phyloP scores from a whole-genome alignment of 2,113 vertebrate genomes.

The Eptesicus fuscus region DNA sequence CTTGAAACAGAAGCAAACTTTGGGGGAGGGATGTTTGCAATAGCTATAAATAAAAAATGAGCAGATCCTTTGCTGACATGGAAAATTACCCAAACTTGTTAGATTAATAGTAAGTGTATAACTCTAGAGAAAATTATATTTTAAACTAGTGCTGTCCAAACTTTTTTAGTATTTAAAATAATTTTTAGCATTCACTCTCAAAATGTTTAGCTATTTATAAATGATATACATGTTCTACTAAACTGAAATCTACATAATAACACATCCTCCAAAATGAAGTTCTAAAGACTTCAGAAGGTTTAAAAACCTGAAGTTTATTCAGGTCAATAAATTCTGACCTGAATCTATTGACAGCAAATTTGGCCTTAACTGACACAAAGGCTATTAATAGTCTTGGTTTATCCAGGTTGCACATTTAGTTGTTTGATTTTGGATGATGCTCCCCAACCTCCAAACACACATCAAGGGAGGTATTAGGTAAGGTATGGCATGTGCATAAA shows the following conservation, averaged over 20 bases:
- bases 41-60: neutral
- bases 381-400: neutral
- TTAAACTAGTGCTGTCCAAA: neutral
- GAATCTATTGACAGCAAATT: slow-evolving; percentile 1
- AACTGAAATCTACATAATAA: slow-evolving; percentile 18
- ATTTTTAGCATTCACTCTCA: neutral
- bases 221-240: neutral
- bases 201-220: neutral
- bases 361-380: neutral
- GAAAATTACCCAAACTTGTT: slow-evolving; percentile 31
- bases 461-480: neutral
- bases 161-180: neutral
- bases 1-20: neutral
- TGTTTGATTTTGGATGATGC: neutral
- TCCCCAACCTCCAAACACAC: neutral
- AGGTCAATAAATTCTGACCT: neutral
- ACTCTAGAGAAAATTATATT: slow-evolving; percentile 7
- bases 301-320: neutral
- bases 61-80: neutral
- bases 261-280: neutral
- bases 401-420: neutral
- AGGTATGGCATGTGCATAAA: neutral
- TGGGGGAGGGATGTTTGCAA: neutral
- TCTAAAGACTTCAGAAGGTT: neutral
- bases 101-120: neutral